Base-by-base conservation (phyloP, 2,797 vertebrate species). In the Girardinus metallicus region DNA sequence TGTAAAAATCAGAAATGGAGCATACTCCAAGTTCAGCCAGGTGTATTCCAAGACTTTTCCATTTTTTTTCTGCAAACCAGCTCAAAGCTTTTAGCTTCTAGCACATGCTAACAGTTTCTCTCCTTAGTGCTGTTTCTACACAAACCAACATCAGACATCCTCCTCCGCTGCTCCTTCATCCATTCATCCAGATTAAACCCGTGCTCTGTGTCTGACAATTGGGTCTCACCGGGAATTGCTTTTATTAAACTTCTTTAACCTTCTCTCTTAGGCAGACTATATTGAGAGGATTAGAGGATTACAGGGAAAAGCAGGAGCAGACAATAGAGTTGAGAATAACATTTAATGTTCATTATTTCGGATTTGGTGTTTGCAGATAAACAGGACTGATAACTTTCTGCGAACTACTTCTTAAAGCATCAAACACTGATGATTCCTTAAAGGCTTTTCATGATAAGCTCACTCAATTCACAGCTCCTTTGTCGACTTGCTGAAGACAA, bases 341-440 rank as follows among this genome's bases (percentile, higher is more conserved):
- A 36, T 68, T 26, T 12, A 26, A 68, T 26, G 39, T 26, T 75
- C 44, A 34, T 66, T 36, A 29, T 26, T 34, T 13, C 8, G 46
- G 11, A 62, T 60, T 62, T 71, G 36, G 36, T 72, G 34, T 62
- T 72, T 60, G 31, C 68, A 49, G 43, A 34, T 80, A 60, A 3
- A 5, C 21, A 53, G 34, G 51, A 72, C 39, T 68, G 71, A n/a
- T 79, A 72, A 77, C 68, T 55, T 83, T 79, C 73, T 79, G 29
- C 16, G 70, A 15, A 29, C 29, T 44, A 6, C 47, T 64, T 82
- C 39, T 62, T 43, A 15, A 64, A 36, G 60, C 46, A 83, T 26
- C 34, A 75, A 41, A 51, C 73, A 16, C 31, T 2, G 8, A 55
- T 31, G n/a, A 29, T 15, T 31, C 55, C 12, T 39, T 66, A 12